Evolutionary conservation across 1,140 invertebrate genomes (phyloP), one percentile per base, ranked within the genome.

Genomic region (Temnothorax curvispinosus): DNA sequence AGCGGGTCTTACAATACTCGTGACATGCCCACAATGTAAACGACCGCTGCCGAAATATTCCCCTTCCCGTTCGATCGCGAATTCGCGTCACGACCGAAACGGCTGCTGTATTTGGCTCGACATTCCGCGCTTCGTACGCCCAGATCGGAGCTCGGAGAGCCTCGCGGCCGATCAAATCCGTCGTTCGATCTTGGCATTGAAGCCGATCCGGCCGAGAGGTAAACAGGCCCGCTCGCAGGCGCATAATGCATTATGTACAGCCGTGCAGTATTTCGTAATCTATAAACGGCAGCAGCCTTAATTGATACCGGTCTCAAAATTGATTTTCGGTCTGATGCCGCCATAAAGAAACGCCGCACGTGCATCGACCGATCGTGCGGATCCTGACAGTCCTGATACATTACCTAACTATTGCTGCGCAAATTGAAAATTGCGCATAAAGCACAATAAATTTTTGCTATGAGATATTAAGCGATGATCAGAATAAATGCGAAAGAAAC

Each of bases 91-190:
- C 90, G 58, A 27, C n/a, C 32, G 13, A 8, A 15, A 60, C 71
- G 65, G 41, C 35, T n/a, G 72, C 90, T 91, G 90, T 91, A 90
- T 91, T 91, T 90, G 90, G 90, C 88, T 89, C 89, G 89, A 87
- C 62, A 84, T 84, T 74, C 69, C 54, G 58, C 86, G 69, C 65
- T 75, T 85, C 78, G 85, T 35, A 86, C 82, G 64, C 85, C 27
- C 27, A 27, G 41, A 44, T 54, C 50, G 38, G 27, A 27, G 44
- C 44, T 27, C 27, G 27, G 27, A 27, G 27, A 27, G 27, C 27
- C 27, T 27, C 47, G 13, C 35, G 41, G 27, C 27, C 60, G 50
- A 67, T 56, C 75, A 64, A 27, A 52, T 64, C 38, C 60, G 13
- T 54, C 41, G 84, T 44, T 74, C 87, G 58, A 90, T 88, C 89